phyloP scores from a whole-genome alignment of 1,140 invertebrate genomes.

The Solenopsis invicta region DNA sequence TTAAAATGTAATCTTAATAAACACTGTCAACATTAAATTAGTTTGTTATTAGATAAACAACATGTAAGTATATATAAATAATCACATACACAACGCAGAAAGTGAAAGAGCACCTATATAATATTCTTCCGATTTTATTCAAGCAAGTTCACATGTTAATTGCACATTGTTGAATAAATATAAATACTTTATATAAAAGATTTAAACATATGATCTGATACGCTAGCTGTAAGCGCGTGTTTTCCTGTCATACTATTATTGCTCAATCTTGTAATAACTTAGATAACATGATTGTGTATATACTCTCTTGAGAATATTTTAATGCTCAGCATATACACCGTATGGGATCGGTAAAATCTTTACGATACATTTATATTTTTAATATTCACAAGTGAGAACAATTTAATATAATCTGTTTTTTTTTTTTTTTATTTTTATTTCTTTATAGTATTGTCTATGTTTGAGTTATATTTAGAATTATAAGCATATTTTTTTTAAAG shows the following conservation, averaged over 20 bases:
- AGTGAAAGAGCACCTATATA: conserved; percentile 23
- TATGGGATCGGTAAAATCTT: conserved; percentile 39
- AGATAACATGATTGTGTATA: conserved; percentile 57
- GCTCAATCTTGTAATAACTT: conserved; percentile 74
- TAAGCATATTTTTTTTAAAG: conserved; percentile 12
- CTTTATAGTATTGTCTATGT: conserved; percentile 16
- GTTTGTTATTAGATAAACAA: conserved; percentile 42
- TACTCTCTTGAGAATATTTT: conserved; percentile 56
- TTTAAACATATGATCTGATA: conserved; percentile 5
- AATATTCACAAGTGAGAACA: conserved; percentile 31
- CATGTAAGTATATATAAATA: neutral
- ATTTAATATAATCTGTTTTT: conserved; percentile 50
- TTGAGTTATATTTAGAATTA: conserved; percentile 42
- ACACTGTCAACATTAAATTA: neutral
- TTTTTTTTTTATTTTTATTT: conserved; percentile 37
- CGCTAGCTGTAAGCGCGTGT: conserved; percentile 1
- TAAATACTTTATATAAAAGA: conserved; percentile 1
- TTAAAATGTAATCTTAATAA: conserved; percentile 11
- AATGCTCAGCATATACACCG: conserved; percentile 26
- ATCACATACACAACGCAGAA: conserved; percentile 37
- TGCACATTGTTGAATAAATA: conserved; percentile 16
- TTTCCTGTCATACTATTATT: conserved; percentile 63
- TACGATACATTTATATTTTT: conserved; percentile 47
- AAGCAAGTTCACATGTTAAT: neutral
- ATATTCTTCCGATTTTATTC: conserved; percentile 46